Base-by-base conservation (phyloP, 2,888 invertebrate species). In the Hydrotaea cyrtoneurina region DNA sequence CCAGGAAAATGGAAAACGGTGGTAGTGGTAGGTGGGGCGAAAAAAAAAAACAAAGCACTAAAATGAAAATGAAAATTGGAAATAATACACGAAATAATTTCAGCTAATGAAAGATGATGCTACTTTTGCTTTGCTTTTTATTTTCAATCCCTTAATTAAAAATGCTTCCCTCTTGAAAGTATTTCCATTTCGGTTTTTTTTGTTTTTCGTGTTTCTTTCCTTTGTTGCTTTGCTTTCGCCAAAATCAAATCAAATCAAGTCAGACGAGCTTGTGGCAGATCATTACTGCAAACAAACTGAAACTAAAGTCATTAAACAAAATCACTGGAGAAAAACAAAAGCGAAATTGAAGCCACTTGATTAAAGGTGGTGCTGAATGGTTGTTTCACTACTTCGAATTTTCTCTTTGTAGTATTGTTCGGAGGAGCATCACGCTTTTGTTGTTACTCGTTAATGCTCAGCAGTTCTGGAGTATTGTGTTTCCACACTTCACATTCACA, bases 301-400 rank as follows among this genome's bases (percentile, higher is more conserved):
- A 66, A 66, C 69, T 69, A 69, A 69, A 69, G 17, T 69, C 69
- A 69, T 69, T 69, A 39, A 69, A 46, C 69, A 43, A 69, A 69
- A 66, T 66, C 17, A 59, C 26, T 66, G 19, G 43, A 43, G 66
- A 39, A 66, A 43, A 17, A 43, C 39, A 66, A 66, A 19, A 43
- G 39, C 13, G 17, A 13, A 4, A 31, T 66, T 13, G 43, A 39
- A 66, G 21, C 17, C 66, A 66, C 66, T 66, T 66, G 17, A 66
- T 66, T 43, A 43, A 23, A 21, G 53, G 53, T 17, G 10, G 36
- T 66, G 19, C 17, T 64, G 10, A 4, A 5, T 21, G 21, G 10
- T 36, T 64, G 17, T 43, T 66, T 39, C 43, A 23, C 39, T 62
- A 8, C 15, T 31, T 31, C 15, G 11, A 59, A 23, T 26, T 59